A percentile compares a stretch with the other conserved stretches of the same genome.
These are phyloP conservation scores for Dryomyza anilis DNA, from an alignment of 2,888 invertebrate species.

Conservation along the genomic window DNA sequence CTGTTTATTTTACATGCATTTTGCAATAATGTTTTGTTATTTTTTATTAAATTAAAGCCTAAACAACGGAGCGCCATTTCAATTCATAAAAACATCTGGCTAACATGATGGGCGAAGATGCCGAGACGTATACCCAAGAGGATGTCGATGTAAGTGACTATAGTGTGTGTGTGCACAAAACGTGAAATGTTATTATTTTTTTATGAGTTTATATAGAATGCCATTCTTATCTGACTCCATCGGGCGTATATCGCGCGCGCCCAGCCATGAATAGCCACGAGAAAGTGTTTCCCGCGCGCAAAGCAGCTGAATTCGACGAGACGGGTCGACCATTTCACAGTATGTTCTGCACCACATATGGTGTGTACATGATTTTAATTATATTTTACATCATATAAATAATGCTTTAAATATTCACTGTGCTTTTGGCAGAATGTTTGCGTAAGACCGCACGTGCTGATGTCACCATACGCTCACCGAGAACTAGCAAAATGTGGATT, in stretches of 20 bases:
- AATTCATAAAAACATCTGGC: too few species aligned
- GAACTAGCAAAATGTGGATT: slow-evolving; percentile 81
- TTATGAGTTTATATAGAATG: slow-evolving; percentile 65
- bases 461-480: slow-evolving; percentile 81
- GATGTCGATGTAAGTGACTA: slow-evolving; percentile 77
- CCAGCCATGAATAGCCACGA: slow-evolving; percentile 91
- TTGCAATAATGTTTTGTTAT: too few species aligned
- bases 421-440: slow-evolving; percentile 70
- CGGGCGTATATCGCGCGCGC: slow-evolving; percentile 84
- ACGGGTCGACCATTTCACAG: slow-evolving; percentile 89
- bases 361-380: too few species aligned
- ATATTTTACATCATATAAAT: too few species aligned
- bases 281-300: slow-evolving; percentile 80
- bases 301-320: slow-evolving; percentile 89
- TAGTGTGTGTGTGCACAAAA: not conserved
- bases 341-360: slow-evolving; percentile 88
- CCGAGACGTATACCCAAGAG: slow-evolving; percentile 83
- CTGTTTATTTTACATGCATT: too few species aligned
- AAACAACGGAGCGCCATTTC: too few species aligned
- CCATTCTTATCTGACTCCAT: slow-evolving; percentile 96
- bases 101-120: slow-evolving; percentile 97
- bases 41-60: slow-evolving; percentile 78
- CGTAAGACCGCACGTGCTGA: slow-evolving; percentile 76
- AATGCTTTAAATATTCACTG: too few species aligned
- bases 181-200: not conserved